Percentiles rank a stretch among this genome's conserved stretches.
Evolutionary conservation across 2,888 invertebrate genomes (phyloP).

Genomic region (Patella pellucida): DNA sequence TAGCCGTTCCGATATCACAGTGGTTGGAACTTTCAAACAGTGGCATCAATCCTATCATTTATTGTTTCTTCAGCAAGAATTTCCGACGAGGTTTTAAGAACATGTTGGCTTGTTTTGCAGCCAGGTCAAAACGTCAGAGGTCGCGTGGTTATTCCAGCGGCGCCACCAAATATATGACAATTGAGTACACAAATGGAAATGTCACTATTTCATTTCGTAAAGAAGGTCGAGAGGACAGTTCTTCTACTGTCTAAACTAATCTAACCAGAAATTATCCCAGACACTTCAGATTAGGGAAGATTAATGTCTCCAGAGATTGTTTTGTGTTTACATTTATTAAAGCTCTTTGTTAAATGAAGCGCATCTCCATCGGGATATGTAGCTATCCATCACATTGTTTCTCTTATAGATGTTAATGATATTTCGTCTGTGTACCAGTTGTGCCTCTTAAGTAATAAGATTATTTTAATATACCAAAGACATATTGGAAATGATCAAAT

Average conservation of each 20-base stretch:
- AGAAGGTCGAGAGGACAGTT: slow-evolving; percentile 29
- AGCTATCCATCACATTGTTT: too few species aligned
- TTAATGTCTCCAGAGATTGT: too few species aligned
- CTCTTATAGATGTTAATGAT: too few species aligned
- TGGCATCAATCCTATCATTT: slow-evolving; percentile 94
- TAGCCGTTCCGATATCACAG: slow-evolving; percentile 86
- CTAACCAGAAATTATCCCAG: not conserved
- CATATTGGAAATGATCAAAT: too few species aligned
- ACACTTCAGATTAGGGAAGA: too few species aligned
- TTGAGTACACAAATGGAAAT: slow-evolving; percentile 35
- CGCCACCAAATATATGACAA: slow-evolving; percentile 40
- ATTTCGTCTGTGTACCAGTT: too few species aligned
- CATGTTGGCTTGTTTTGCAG: slow-evolving; percentile 35
- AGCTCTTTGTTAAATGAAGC: too few species aligned
- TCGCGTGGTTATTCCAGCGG: slow-evolving; percentile 22
- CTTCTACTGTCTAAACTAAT: slow-evolving; percentile 23
- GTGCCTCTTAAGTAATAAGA: too few species aligned
- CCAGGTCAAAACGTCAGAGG: slow-evolving; percentile 14
- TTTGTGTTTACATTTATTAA: too few species aligned
- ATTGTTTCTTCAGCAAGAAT: slow-evolving; percentile 95
- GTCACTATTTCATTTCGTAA: slow-evolving; percentile 32
- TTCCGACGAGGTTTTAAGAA: slow-evolving; percentile 85
- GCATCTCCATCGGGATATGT: too few species aligned
- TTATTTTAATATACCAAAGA: too few species aligned
- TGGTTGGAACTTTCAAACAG: slow-evolving; percentile 95